These are phyloP conservation scores for Nomada goodeniana DNA, from an alignment of 2,888 invertebrate species.

Conservation along the genomic window DNA sequence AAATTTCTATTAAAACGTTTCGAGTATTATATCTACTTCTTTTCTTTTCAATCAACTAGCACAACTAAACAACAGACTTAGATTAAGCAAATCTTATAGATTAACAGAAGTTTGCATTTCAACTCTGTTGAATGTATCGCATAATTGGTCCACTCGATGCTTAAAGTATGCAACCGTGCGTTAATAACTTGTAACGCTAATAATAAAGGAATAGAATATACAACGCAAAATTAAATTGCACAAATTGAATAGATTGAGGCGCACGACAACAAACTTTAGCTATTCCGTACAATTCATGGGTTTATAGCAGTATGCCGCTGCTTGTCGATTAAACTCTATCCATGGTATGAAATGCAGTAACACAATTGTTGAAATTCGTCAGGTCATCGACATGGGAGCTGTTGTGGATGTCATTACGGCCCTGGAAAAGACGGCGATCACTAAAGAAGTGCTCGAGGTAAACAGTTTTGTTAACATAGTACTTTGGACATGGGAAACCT, in stretches of 20 bases:
- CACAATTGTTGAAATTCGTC: conserved; percentile 71
- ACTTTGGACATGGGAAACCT: neutral
- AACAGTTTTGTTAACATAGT: neutral
- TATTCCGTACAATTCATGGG: neutral
- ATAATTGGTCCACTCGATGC: too few relatives aligned
- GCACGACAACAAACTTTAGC: neutral
- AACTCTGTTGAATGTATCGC: too few relatives aligned
- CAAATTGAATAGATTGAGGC: too few relatives aligned
- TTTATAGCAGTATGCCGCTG: neutral
- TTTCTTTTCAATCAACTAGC: neutral
- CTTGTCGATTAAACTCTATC: neutral
- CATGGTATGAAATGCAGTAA: neutral
- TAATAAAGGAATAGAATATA: too few relatives aligned
- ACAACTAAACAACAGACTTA: too few relatives aligned
- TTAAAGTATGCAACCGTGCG: too few relatives aligned
- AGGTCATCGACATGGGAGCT: conserved; percentile 98
- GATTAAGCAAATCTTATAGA: too few relatives aligned
- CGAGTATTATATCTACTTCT: conserved; percentile 21
- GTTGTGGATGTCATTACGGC: conserved; percentile 97
- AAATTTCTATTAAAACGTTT: conserved; percentile 13
- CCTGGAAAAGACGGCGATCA: conserved; percentile 95
- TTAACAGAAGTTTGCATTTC: too few relatives aligned
- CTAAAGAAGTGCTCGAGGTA: conserved; percentile 96
- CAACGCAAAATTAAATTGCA: too few relatives aligned
- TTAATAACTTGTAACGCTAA: too few relatives aligned